These are phyloP conservation scores for Hemithea aestivaria DNA, from an alignment of 2,888 invertebrate species.

Conservation along the genomic window DNA sequence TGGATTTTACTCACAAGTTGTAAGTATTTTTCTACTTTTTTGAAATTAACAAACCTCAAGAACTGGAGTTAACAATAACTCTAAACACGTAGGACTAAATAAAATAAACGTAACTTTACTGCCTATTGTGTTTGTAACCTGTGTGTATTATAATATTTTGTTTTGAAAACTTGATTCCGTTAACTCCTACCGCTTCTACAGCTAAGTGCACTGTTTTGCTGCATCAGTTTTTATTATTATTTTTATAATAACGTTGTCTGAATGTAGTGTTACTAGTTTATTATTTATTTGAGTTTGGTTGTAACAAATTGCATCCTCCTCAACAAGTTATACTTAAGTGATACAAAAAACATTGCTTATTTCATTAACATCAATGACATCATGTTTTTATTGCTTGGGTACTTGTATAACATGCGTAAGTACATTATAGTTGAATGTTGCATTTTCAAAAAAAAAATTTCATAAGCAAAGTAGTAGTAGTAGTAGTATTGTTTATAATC, in stretches of 20 bases:
- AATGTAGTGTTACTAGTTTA: too few relatives aligned
- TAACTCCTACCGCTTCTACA: neutral
- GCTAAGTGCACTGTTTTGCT: too few relatives aligned
- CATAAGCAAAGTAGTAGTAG: too few relatives aligned
- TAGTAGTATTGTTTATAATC: too few relatives aligned
- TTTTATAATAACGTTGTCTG: neutral
- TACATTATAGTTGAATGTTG: too few relatives aligned
- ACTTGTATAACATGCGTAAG: too few relatives aligned
- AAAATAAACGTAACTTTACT: slow-evolving; percentile 41
- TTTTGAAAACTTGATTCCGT: neutral
- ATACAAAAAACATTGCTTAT: slow-evolving; percentile 8
- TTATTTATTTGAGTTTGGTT: too few relatives aligned
- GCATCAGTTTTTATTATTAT: neutral
- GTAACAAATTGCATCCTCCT: neutral
- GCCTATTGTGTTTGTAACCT: slow-evolving; percentile 46
- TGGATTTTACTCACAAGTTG: slow-evolving; percentile 27
- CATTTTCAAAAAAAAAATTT: too few relatives aligned
- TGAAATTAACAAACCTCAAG: slow-evolving; percentile 1
- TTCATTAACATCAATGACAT: slow-evolving; percentile 10
- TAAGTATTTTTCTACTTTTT: slow-evolving; percentile 14
- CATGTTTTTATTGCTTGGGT: slow-evolving; percentile 10
- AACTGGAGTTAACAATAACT: slow-evolving; percentile 10
- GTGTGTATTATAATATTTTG: slow-evolving; percentile 16
- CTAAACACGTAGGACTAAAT: slow-evolving; percentile 13
- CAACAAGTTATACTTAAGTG: slow-evolving; percentile 9